Base-by-base conservation (phyloP, 1,140 invertebrate genomes). In the Leptestheria dahalacensis region DNA sequence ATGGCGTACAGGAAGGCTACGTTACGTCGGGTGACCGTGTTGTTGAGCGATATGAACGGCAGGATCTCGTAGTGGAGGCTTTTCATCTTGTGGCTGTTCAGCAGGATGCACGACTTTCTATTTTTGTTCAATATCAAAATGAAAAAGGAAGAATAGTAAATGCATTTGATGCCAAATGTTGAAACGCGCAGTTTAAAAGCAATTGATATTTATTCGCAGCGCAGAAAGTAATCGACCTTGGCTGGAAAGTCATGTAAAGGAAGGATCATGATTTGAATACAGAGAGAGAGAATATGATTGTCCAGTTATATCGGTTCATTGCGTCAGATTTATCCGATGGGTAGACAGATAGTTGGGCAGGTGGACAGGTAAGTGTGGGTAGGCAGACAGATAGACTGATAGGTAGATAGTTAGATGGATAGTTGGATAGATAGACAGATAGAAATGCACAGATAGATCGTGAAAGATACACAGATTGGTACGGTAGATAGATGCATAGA, bases 1-100 rank as follows among this genome's bases (percentile, higher is more conserved):
- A 65, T 65, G 11, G 64, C 64, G 41, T 62, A 64, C 12, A 65
- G 59, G 29, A 57, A 65, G 23, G 50, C 64, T 10, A 57, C 59
- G 53, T 65, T 65, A 18, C 64, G 57, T 3, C 54, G 55, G 15
- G 49, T 47, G 25, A 50, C 55, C 2, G 48, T 47, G 9, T 28
- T 48, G 21, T 57, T 46, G 15, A 41, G 24, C 1, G 49, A 60
- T 25, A 62, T 24, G 12, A 23, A 21, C 12, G 20, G 41, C 12
- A 56, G 29, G 21, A 62, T 62, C 23, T 63, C 46, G 26, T 61
- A 63, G 10, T 53, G 23, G n/a, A 53, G 33, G 12, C 26, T 48
- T 23, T 62, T 59, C 24, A 62, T 18, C 49, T 63, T 63, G 20
- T 3, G 3, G 15, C 48, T 33, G 28, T 63, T 52, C 10, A 63